Evolutionary conservation across 2,113 vertebrate genomes (phyloP).

Genomic region (Dasypus novemcinctus): DNA sequence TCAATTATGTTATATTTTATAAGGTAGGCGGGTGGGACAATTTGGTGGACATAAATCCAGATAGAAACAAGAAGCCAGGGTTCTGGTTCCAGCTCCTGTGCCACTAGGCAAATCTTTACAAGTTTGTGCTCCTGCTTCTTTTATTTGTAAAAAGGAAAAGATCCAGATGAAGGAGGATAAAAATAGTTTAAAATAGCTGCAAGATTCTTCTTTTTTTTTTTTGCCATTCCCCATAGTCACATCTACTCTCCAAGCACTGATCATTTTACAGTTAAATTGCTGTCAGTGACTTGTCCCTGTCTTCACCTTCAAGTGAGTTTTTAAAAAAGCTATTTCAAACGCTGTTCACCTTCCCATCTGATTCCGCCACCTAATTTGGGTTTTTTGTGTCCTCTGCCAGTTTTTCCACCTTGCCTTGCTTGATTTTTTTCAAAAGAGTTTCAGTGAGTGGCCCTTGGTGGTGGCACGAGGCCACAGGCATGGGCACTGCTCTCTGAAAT

Average conservation of each 20-base stretch:
- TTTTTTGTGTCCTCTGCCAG: not conserved
- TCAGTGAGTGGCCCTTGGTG: not conserved
- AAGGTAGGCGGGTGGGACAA: not conserved
- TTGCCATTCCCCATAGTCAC: constrained; percentile 7
- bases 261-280: constrained; percentile 38
- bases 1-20: not conserved
- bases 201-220: not conserved
- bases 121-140: not conserved
- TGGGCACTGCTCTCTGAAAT: not conserved
- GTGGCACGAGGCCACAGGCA: not conserved
- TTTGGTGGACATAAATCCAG: not conserved
- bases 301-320: constrained; percentile 38
- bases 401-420: not conserved
- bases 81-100: not conserved
- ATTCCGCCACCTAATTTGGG: constrained; percentile 20
- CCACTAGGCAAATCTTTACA: not conserved
- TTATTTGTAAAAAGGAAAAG: not conserved
- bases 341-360: not conserved
- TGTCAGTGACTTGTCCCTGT: not conserved
- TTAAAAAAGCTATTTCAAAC: constrained; percentile 37
- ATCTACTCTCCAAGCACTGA: not conserved
- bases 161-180: not conserved
- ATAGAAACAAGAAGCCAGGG: not conserved
- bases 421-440: not conserved
- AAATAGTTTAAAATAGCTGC: not conserved